Evolutionary conservation across 2,797 vertebrate species (phyloP).

Genomic region (Sebastiscus albofasciatus): DNA sequence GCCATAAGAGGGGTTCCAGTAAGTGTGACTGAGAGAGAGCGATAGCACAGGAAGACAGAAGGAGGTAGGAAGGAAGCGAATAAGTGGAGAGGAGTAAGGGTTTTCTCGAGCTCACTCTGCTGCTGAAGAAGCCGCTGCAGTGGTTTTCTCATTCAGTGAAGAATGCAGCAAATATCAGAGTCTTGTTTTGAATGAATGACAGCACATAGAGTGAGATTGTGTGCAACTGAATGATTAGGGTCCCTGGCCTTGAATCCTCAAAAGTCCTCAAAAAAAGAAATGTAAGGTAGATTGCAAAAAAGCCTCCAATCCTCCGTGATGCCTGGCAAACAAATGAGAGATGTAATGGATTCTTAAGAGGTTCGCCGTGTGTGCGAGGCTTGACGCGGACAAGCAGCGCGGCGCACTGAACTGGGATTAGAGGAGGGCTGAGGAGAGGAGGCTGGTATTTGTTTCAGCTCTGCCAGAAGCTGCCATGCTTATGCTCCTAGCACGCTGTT

Average conservation of each 20-base stretch:
- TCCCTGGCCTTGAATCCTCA: not conserved
- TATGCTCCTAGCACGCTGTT: conserved; percentile 32
- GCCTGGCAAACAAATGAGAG: conserved; percentile 38
- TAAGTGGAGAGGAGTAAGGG: conserved; percentile 5
- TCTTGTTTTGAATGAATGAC: conserved; percentile 18
- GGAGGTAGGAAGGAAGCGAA: conserved; percentile 24
- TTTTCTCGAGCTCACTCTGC: not conserved
- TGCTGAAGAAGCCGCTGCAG: conserved; percentile 18
- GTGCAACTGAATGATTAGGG: not conserved
- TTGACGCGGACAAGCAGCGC: conserved; percentile 17
- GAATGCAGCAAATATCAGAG: conserved; percentile 14
- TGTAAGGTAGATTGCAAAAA: conserved; percentile 7
- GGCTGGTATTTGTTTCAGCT: conserved; percentile 58
- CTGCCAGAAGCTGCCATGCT: conserved; percentile 38
- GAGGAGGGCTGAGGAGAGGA: conserved; percentile 32
- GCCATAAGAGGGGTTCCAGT: not conserved
- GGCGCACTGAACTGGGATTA: conserved; percentile 37
- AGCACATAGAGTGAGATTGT: not conserved
- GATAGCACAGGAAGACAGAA: conserved; percentile 18
- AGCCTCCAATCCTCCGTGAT: conserved; percentile 5
- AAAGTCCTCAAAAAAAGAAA: not conserved
- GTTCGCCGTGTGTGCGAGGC: conserved; percentile 20
- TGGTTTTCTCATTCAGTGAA: conserved; percentile 15
- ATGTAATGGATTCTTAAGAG: conserved; percentile 34
- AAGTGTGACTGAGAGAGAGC: conserved; percentile 10